These are phyloP conservation scores for Mythimna ferrago DNA, from an alignment of 2,888 invertebrate genomes.

Conservation along the genomic window DNA sequence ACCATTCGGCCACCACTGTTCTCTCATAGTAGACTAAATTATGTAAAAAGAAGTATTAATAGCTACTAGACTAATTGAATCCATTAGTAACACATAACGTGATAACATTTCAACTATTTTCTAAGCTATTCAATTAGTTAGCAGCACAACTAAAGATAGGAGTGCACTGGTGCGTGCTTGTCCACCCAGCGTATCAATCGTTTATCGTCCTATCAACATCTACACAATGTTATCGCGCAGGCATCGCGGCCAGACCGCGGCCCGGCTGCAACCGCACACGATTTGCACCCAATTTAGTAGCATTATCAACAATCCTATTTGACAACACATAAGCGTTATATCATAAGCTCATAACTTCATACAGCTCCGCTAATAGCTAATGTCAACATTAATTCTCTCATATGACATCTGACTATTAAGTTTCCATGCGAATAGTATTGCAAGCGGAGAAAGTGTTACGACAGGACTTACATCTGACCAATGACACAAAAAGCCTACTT, in stretches of 20 bases:
- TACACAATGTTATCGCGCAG: conserved; percentile 78
- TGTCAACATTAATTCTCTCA: conserved; percentile 61
- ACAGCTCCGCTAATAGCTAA: conserved; percentile 55
- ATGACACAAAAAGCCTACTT: conserved; percentile 66
- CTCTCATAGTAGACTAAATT: not conserved
- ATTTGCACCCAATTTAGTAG: conserved; percentile 50
- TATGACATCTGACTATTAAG: conserved; percentile 55
- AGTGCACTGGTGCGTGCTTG: conserved; percentile 61
- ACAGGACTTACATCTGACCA: conserved; percentile 66
- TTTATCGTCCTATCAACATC: conserved; percentile 76
- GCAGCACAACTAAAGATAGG: conserved; percentile 50
- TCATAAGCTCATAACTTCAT: conserved; percentile 51
- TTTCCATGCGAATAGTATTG: conserved; percentile 58
- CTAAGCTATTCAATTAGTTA: conserved; percentile 45
- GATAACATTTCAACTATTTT: conserved; percentile 25
- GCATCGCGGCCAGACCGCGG: conserved; percentile 65
- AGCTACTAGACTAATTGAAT: not conserved
- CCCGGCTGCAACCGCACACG: conserved; percentile 47
- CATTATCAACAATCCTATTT: conserved; percentile 62
- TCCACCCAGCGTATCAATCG: conserved; percentile 66
- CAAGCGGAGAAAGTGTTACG: conserved; percentile 69
- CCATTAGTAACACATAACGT: conserved; percentile 13
- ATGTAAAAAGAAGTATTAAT: not conserved
- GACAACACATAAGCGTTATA: conserved; percentile 32
- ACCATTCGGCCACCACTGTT: too few relatives aligned